Evolutionary conservation across 2,888 invertebrate genomes (phyloP), one percentile per base, ranked within the genome.

Genomic region (Dasysyrphus tricinctus): DNA sequence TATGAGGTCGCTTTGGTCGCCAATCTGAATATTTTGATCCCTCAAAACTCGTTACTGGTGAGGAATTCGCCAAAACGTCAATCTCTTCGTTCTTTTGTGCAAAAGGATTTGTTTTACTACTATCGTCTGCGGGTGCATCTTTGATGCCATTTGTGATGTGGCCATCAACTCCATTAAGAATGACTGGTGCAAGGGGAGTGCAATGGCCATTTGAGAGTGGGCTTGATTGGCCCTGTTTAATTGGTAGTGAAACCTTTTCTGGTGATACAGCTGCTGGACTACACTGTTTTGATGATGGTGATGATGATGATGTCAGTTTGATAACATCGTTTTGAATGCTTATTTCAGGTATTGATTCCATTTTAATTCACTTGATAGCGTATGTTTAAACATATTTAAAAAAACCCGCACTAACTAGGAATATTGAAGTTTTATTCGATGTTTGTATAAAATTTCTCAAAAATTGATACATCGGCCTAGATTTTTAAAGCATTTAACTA

Each of bases 1-100:
- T 95, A 91, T 94, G 95, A 49, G 95, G 95, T 29, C 95, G 89
- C 57, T 90, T 83, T 32, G 82, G 82, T 32, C 79, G 73, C 63
- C 78, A 74, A 37, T 83, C 69, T 3, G 78, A 37, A 47, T 80
- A 49, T 69, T 82, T 69, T 79, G 87, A 51, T 75, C 80, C 67
- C 72, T 78, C 39, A 77, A 84, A 11, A 80, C 54, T 75, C 77
- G 80, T 82, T 89, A 61, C 81, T n/a, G 57, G 37, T 4, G 73
- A 44, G 12, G 73, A 47, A 49, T 54, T 83, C 32, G 65, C 42
- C 14, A 12, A 39, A 59, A 42, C 47, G 67, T 70, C 77, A 51
- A 73, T 72, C 37, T 80, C 73, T 61, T 70, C 47, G 70, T 72
- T 16, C 34, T 80, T 56, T 59, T 74, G 70, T 79, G 47, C 73